Percentiles rank a stretch among this genome's conserved stretches.
Evolutionary conservation across 2,113 vertebrate species (phyloP).

Genomic region (Chaenocephalus aceratus): DNA sequence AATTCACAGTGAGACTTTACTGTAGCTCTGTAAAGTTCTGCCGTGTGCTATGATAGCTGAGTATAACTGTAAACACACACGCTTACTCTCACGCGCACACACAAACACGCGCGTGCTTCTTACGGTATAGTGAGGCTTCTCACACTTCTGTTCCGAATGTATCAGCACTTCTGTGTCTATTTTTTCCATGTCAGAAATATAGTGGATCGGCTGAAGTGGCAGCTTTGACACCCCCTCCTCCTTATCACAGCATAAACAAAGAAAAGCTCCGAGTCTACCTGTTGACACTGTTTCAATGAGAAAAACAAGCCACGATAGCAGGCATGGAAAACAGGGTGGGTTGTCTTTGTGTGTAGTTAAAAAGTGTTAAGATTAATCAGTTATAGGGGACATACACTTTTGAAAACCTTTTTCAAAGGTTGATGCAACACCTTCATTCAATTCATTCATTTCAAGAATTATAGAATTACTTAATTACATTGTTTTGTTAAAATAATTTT

Average conservation of each 20-base stretch:
- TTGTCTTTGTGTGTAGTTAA: not conserved
- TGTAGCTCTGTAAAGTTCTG: not conserved
- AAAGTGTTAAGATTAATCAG: too few species aligned
- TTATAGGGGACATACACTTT: too few species aligned
- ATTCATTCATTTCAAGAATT: not conserved
- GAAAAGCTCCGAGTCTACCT: not conserved
- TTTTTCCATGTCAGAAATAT: slow-evolving; percentile 42
- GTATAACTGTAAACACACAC: not conserved
- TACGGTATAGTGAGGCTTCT: not conserved
- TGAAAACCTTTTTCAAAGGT: too few species aligned
- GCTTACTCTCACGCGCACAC: too few species aligned
- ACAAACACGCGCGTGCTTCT: not conserved
- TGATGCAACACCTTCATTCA: too few species aligned
- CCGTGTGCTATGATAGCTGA: not conserved
- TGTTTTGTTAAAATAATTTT: not conserved
- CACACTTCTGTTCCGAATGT: slow-evolving; percentile 1
- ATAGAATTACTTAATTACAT: not conserved
- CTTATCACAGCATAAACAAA: slow-evolving; percentile 28
- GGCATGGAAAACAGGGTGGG: not conserved
- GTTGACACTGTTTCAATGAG: not conserved
- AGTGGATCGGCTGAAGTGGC: slow-evolving; percentile 55
- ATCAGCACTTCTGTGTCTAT: slow-evolving; percentile 67
- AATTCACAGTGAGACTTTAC: too few species aligned
- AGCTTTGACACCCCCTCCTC: slow-evolving; percentile 4
- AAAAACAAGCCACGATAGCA: not conserved